A percentile compares a stretch with the other conserved stretches of the same genome.
Conservation (phyloP, 2,797 vertebrate species). For the Nasua narica region DNA sequence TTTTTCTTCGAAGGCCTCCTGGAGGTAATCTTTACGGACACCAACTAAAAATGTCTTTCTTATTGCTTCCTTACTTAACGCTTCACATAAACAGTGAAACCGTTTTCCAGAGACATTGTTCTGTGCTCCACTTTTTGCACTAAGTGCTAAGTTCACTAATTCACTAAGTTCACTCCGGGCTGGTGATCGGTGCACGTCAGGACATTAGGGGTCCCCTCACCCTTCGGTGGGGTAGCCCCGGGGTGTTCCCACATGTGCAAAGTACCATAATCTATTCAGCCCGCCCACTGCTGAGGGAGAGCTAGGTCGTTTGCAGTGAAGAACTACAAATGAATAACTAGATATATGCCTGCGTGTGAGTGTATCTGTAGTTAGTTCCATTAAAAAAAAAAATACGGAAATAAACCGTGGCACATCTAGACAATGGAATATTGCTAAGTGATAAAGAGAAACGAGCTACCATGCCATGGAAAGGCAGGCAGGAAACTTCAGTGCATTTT, state of each 20-base stretch:
- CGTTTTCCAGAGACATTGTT: not conserved
- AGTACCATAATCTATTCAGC: accelerated
- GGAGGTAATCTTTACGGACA: not conserved
- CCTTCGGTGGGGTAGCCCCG: not conserved
- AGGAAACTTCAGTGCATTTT: not conserved
- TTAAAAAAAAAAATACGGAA: not conserved
- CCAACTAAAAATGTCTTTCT: not conserved
- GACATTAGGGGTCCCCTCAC: accelerated
- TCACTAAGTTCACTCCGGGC: too few relatives aligned
- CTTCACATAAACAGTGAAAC: not conserved
- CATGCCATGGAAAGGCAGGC: not conserved
- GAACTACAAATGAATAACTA: not conserved
- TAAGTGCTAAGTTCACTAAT: not conserved
- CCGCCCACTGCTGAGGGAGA: accelerated
- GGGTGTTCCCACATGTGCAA: not conserved
- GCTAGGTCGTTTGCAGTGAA: not conserved
- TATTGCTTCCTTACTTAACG: not conserved
- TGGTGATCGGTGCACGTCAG: accelerated
- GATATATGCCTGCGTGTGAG: not conserved
- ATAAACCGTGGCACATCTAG: not conserved
- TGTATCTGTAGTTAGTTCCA: not conserved
- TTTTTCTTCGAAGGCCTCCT: not conserved
- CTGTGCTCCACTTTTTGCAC: not conserved
- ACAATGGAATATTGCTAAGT: not conserved
- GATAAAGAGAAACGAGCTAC: not conserved